Base-by-base conservation (phyloP, 1,140 invertebrate genomes). In the Anastrepha ludens region DNA sequence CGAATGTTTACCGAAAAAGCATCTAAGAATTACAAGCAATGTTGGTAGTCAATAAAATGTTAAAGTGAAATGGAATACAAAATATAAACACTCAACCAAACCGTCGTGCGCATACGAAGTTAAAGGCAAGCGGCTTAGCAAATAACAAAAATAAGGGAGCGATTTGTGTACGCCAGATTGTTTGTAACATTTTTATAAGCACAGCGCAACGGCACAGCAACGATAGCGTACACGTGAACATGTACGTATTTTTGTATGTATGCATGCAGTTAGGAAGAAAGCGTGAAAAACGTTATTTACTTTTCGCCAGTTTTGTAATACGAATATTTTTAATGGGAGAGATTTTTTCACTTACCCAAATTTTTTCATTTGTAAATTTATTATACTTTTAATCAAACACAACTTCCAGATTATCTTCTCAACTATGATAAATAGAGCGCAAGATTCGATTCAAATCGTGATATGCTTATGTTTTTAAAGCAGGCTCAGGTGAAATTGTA, bases 21-120 rank as follows among this genome's bases (percentile, higher is more conserved):
- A 89, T 70, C 91, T 92, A 90, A 29, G 91, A 92, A 91, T 91
- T 89, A 88, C 55, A 91, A 88, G 9, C 8, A 81, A 2, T 20
- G 5, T 2, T 29, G 7, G 8, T 7, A 29, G 50, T 55, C 7
- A 81, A 81, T 8, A n/a, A 81, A 81, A 81, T 81, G n/a, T 2
- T 5, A 47, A 15, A 47, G 7, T 20, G 1, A 15, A 47, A 7
- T 44, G 7, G 3, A 47, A 44, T 17, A 13, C 9, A 70, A 47
- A 39, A 15, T 70, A 70, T 7, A n/a, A 17, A 62, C 3, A 13
- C 29, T 9, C 60, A 11, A 13, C 7, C 4, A 70, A 11, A 0
- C 39, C 17, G 13, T 62, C 4, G 13, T 17, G 13, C 44, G 67
- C 15, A 62, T n/a, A 47, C 41, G 67, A 74, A 74, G 17, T 17